These are phyloP conservation scores for Tetraneura akinire DNA, from an alignment of 1,140 invertebrate genomes.

Conservation along the genomic window DNA sequence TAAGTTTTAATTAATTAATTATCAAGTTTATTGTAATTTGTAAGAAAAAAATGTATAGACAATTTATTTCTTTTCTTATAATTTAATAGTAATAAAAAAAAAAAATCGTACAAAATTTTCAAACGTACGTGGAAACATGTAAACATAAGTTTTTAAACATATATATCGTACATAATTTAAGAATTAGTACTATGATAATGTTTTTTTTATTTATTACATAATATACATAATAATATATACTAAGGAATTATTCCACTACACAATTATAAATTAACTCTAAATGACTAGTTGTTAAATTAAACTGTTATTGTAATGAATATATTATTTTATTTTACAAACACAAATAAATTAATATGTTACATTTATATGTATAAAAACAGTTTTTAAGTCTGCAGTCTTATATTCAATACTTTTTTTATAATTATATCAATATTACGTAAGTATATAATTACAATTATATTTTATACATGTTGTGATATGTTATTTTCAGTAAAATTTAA, in stretches of 20 bases:
- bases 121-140: slow-evolving; percentile 9
- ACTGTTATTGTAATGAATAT: slow-evolving; percentile 28
- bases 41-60: slow-evolving; percentile 40
- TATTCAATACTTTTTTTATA: slow-evolving; percentile 32
- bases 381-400: slow-evolving; percentile 43
- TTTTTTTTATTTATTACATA: slow-evolving; percentile 31
- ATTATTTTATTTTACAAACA: not conserved
- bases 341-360: not conserved
- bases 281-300: slow-evolving; percentile 49
- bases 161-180: slow-evolving; percentile 40
- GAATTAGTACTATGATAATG: slow-evolving; percentile 14
- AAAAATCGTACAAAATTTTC: slow-evolving; percentile 33
- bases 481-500: slow-evolving; percentile 45
- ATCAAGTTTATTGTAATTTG: slow-evolving; percentile 43
- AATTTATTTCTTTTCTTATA: slow-evolving; percentile 41
- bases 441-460: slow-evolving; percentile 28
- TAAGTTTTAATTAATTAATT: slow-evolving; percentile 38
- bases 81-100: slow-evolving; percentile 34
- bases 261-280: slow-evolving; percentile 43
- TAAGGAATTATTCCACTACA: slow-evolving; percentile 39
- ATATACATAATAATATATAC: slow-evolving; percentile 6
- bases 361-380: slow-evolving; percentile 12
- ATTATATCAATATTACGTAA: slow-evolving; percentile 30
- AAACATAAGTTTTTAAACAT: slow-evolving; percentile 1
- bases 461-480: slow-evolving; percentile 45